Base-by-base conservation (phyloP, 2,797 vertebrate genomes). In the Loriculus beryllinus region DNA sequence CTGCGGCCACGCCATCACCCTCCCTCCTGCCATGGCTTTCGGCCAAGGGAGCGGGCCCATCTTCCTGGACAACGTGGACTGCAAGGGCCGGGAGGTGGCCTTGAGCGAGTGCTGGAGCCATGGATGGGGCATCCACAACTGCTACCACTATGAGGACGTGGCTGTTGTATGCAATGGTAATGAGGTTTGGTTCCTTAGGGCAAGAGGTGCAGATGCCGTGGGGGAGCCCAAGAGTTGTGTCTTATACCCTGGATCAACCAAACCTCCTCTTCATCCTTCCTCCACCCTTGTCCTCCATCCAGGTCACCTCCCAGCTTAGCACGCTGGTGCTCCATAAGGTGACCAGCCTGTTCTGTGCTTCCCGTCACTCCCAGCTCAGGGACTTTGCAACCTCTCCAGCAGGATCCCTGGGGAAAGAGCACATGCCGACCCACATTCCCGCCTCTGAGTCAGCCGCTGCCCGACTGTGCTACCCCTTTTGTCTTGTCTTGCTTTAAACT, bases 71-170 rank as follows among this genome's bases (percentile, higher is more conserved):
- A 99, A 99, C 0, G 99, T 99, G 96, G 98, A 99, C 97, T 99
- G 99, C 97, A 98, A 88, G 12, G 99, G 99, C 23, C 93, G 92
- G 49, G 99, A 99, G 96, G 88, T 82, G 1, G 97, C 98, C 16
- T 95, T 99, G 68, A 98, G 98, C 45, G 98, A 99, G 89, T 99
- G 99, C 57, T 96, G 97, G 75, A 99, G 98, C 97, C 98, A 98
- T 1, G 99, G 98, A 82, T 99, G 99, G 99, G 99, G 98, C 14
- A 72, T 99, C 95, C 99, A 99, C 97, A 99, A 99, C 98, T 99
- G 99, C 95, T 99, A 99, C 97, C 99, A 99, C 98, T 99, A 99
- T 1, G 99, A 99, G 96, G 99, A 99, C 0, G 99, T 99, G 96
- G 98, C 98, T 1, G 97, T 99, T 31, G 97, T 97, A 49, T 99